Conservation (phyloP, 2,888 invertebrate genomes). For the Apodemia duryi region DNA sequence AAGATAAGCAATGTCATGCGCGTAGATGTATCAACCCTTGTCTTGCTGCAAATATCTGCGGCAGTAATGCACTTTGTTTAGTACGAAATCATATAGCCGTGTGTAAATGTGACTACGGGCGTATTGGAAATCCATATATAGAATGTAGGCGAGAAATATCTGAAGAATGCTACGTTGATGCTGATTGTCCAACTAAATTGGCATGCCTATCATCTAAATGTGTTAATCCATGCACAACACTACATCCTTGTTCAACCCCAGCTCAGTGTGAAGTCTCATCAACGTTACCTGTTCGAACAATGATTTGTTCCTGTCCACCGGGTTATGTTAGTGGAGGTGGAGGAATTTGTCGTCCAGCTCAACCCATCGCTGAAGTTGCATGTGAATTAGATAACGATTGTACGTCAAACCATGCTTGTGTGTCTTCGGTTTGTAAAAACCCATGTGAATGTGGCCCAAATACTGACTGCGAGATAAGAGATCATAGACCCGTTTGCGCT, state of each 20-base stretch:
- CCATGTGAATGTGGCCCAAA: slow-evolving; percentile 93
- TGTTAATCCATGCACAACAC: slow-evolving; percentile 87
- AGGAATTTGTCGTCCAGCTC: slow-evolving; percentile 88
- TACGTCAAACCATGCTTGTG: slow-evolving; percentile 86
- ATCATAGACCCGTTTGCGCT: slow-evolving; percentile 93
- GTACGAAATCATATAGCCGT: slow-evolving; percentile 90
- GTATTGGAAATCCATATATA: slow-evolving; percentile 88
- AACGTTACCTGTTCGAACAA: slow-evolving; percentile 90
- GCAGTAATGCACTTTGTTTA: slow-evolving; percentile 87
- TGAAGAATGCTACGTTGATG: slow-evolving; percentile 88
- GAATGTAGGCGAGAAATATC: slow-evolving; percentile 86
- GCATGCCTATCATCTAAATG: slow-evolving; percentile 92
- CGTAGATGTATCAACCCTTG: slow-evolving; percentile 93
- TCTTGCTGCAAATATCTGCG: slow-evolving; percentile 86
- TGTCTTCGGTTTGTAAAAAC: slow-evolving; percentile 88
- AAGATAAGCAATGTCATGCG: slow-evolving; percentile 90
- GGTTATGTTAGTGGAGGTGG: slow-evolving; percentile 93
- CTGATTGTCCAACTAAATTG: slow-evolving; percentile 87
- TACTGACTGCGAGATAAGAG: slow-evolving; percentile 89
- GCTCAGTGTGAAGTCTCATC: slow-evolving; percentile 90
- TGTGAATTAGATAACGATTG: slow-evolving; percentile 90
- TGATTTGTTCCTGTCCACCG: slow-evolving; percentile 93
- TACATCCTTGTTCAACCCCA: slow-evolving; percentile 89
- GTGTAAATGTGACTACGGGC: slow-evolving; percentile 90
- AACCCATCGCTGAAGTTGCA: slow-evolving; percentile 79